Base-by-base conservation (phyloP, 2,113 vertebrate species). In the Pithys albifrons region DNA sequence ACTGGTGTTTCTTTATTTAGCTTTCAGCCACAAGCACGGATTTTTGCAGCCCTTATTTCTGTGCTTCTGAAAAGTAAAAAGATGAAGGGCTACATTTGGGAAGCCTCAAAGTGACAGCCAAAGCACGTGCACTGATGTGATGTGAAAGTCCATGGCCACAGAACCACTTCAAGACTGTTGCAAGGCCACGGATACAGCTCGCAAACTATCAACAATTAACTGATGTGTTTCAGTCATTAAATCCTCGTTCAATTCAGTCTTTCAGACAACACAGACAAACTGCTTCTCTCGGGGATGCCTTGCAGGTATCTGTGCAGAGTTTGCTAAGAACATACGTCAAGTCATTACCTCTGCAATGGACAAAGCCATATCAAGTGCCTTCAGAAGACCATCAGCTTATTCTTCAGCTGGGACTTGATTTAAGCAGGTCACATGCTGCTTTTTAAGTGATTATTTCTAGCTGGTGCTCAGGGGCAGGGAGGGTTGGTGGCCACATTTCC, bases 1-100 rank as follows among this genome's bases (percentile, higher is more conserved):
- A 72, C 58, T 83, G 82, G 11, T 6, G 23, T 76, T 97, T 95
- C 94, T 70, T 85, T 93, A 88, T 93, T 93, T 94, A 96, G 84
- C 74, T 58, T 70, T 87, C 37, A 2, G 52, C 81, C 58, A 76
- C 58, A 73, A 29, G 52, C 25, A 1, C 15, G 31, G 84, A 79
- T 73, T 95, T 92, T 64, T 92, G 49, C 66, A 76, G 49, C 35
- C 73, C 35, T 93, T 74, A 43, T 77, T 73, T 93, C 45, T 48
- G 29, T 20, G 17, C 67, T 73, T 72, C 74, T 73, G 58, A n/a
- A 93, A 92, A 91, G 54, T 12, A 23, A 65, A 78, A 87, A 48
- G 52, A 72, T 69, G 70, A 92, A 85, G 78, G 52, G 61, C 65
- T 89, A 19, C 70, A 15, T 27, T 67, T 87, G 76, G 41, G 65